Evolutionary conservation across 35 echinoderm and acorn worm genomes (phyloP), one percentile per base, ranked within the genome.

Genomic region (Anneissia japonica): DNA sequence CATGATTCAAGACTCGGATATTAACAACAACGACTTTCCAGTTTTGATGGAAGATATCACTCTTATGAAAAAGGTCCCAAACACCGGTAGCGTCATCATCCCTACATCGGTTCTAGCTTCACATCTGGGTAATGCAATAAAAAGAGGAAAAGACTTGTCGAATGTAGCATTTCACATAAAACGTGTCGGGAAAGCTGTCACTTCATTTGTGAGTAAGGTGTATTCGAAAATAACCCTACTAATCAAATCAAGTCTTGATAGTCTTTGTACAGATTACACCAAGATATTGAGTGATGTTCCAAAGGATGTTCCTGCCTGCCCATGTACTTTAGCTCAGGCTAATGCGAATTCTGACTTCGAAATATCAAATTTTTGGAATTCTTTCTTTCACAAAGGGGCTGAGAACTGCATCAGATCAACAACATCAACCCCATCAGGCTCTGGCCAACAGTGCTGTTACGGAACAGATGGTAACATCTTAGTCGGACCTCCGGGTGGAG

Each of bases 401-500:
- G 35, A 73, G 1, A 38, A 37, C 35, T 91, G 84, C 46, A 82
- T 33, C 32, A 36, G 79, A 32, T 87, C 84, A 19, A 46, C 28
- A 3, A 83, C 76, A 21, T 45, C 72, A 79, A 40, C 35, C 6
- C 45, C 64, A 40, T 30, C 4, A 4, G 84, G 84, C 37, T 13
- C 84, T 32, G 84, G 90, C 34, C 90, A 91, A 82, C 84, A 91
- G 41, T 91, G 90, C 33, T 91, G 90, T 38, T 91, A 91, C 23
- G 40, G 84, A 17, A 26, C 46, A 5, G 90, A 91, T 81, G 90
- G 84, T 10, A 76, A 81, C 28, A 81, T 91, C 30, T 46, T 91
- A 6, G 46, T 91, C 37, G 90, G 79, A 32, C 84, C 77, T 37
- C 90, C 84, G 16, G 84, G 84, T 6, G 79, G 90, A 37, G 90